Evolutionary conservation across 2,888 invertebrate genomes (phyloP).

Genomic region (Ochlodes sylvanus): DNA sequence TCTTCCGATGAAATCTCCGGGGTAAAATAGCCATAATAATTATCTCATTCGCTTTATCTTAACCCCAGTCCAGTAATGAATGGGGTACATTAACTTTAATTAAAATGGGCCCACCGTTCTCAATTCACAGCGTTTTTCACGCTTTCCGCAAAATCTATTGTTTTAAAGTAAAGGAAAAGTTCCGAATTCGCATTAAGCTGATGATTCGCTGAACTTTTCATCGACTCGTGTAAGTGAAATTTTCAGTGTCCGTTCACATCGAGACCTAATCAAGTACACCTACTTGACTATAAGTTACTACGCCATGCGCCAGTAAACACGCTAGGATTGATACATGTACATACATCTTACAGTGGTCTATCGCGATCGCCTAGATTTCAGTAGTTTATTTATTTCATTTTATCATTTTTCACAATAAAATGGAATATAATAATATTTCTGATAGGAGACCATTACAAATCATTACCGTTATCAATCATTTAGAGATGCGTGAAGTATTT

Average conservation of each 20-base stretch:
- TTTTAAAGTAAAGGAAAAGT: slow-evolving; percentile 8
- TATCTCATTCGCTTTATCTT: slow-evolving; percentile 60
- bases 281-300: too few relatives aligned
- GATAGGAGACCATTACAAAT: too few relatives aligned
- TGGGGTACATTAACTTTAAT: slow-evolving; percentile 61
- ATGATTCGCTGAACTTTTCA: slow-evolving; percentile 2
- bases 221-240: neutral
- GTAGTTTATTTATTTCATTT: too few relatives aligned
- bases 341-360: too few relatives aligned
- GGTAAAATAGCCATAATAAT: slow-evolving; percentile 51
- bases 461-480: too few relatives aligned
- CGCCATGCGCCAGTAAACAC: too few relatives aligned
- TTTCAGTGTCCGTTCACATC: neutral
- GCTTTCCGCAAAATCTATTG: slow-evolving; percentile 20
- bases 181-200: slow-evolving; percentile 4
- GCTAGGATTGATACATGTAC: too few relatives aligned
- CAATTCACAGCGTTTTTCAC: slow-evolving; percentile 42
- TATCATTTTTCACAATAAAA: too few relatives aligned
- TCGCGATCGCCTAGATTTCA: too few relatives aligned
- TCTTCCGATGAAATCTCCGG: slow-evolving; percentile 45
- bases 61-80: slow-evolving; percentile 57
- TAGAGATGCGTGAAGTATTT: too few relatives aligned
- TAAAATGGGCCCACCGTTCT: slow-evolving; percentile 54
- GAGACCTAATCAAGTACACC: neutral
- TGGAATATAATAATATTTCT: too few relatives aligned